Evolutionary conservation across 2,797 vertebrate species (phyloP), one percentile per base, ranked within the genome.

Genomic region (Poecilia picta): DNA sequence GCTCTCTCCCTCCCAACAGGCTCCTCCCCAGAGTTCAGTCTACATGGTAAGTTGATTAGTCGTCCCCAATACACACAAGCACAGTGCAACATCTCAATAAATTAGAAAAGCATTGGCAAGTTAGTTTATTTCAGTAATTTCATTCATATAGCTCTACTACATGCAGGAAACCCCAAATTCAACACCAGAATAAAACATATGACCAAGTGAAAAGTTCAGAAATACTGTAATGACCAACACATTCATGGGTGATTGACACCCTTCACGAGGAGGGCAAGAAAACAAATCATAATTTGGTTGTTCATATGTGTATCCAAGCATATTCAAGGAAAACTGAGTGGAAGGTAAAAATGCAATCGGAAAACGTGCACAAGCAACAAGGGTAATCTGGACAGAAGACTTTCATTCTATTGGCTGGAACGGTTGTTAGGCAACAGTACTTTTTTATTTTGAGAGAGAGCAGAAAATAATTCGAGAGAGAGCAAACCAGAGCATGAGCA

Each of bases 21-120:
- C 92, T 72, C 74, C 89, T 93, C 89, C 92, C 81, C 94, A 92
- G 91, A 88, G 85, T 79, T 92, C 94, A 46, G 91, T 96, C 86
- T 96, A 96, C 93, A 96, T 96, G 96, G 96, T 96, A 92, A 96
- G 96, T 93, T 90, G 89, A 85, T 89, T 82, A 82, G 77, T 81
- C 28, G 25, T 83, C 84, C 77, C 76, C 79, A 74, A 73, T 62
- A 80, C 84, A 83, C 76, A 31, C n/a, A 81, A 62, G 25, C 20
- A 7, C 53, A 43, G 47, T 75, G 73, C 77, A 71, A n/a, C 23
- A 25, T 43, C 41, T 43, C 39, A 43, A 5, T 39, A 12, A 68
- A 41, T 68, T 25, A 41, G 39, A 39, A 23, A 11, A 68, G 33
- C 36, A 12, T 68, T 41, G 4, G 41, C 41, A 45, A 70, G 39